Evolutionary conservation across 64 coral and sea anemone genomes (phyloP), one percentile per base, ranked within the genome.

Genomic region (Stichodactyla mertensii): DNA sequence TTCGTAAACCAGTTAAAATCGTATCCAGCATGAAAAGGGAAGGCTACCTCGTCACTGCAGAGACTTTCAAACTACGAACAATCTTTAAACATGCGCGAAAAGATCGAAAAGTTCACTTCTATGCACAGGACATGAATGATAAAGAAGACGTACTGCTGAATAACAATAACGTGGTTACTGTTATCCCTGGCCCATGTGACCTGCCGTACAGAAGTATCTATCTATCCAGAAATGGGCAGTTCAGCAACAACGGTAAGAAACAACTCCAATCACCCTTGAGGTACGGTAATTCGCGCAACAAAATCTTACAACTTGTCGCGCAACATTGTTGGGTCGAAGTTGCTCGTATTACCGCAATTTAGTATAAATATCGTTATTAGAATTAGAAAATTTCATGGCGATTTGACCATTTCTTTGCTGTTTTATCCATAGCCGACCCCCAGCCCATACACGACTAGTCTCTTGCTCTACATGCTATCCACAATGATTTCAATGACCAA

Each of bases 81-180:
- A 92, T 99, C 60, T 99, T 99, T 64, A 99, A 99, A 84, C 97
- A 99, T 64, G 85, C 97, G 10, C 88, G 90, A 54, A 99, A 95
- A 56, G 88, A 99, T 77, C 92, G 93, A 22, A 93, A 99, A 61
- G 97, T 95, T 36, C 91, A 94, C 31, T 95, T 99, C 90, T 99
- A 95, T 64, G 97, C 93, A 6, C 92, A 94, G 66, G 92, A 94
- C 79, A 71, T 92, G 52, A 90, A 94, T 9, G 86, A 83, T 62
- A 91, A 87, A 27, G 90, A 86, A 19, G 93, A 94, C 16, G 92
- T 94, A 6, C 82, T 99, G 6, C 60, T 99, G 16, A 56, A 94
- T 15, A 99, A 99, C 28, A 90, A 86, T 22, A 95, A 95, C 31
- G 91, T 92, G 64, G 88, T 99, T 26, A 92, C 97, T 2, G 86